Percentiles rank a stretch among this genome's conserved stretches.
Conservation (phyloP, 2,888 invertebrate genomes). For the Melinaea marsaeus region DNA sequence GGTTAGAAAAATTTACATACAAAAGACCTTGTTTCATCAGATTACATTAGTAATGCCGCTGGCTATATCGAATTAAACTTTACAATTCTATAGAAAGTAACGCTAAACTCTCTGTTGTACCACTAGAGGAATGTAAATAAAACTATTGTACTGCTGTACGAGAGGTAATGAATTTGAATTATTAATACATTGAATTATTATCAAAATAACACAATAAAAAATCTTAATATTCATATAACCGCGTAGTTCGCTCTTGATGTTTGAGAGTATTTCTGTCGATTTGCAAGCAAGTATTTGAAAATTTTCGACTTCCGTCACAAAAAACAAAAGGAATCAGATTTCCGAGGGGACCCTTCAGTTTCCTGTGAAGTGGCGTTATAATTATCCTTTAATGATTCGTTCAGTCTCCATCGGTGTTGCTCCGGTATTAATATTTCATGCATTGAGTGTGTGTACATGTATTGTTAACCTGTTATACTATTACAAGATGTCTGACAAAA, state of each 20-base stretch:
- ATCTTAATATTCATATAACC: constrained; percentile 23
- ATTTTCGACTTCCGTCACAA: constrained; percentile 49
- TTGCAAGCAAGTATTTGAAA: constrained; percentile 45
- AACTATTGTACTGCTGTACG: constrained; percentile 61
- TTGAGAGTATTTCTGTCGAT: constrained; percentile 23
- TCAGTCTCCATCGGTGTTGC: constrained; percentile 62
- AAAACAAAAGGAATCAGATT: constrained; percentile 68
- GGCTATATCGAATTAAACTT: constrained; percentile 53
- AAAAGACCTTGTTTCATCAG: not conserved
- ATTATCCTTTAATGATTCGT: constrained; percentile 74
- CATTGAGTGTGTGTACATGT: constrained; percentile 43
- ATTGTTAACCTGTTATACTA: not conserved
- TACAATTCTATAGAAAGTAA: constrained; percentile 67
- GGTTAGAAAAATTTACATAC: not conserved
- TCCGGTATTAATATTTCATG: constrained; percentile 64
- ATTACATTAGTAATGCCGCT: constrained; percentile 21
- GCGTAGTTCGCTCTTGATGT: constrained; percentile 24
- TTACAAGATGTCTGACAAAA: not conserved
- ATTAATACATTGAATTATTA: constrained; percentile 38
- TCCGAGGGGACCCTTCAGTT: constrained; percentile 64
- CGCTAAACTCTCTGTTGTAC: constrained; percentile 58
- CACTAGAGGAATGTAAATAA: constrained; percentile 54
- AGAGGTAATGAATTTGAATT: constrained; percentile 57
- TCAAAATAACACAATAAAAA: constrained; percentile 20
- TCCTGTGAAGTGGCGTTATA: constrained; percentile 69